Base-by-base conservation (phyloP, 2,797 vertebrate species). In the Spinibarbus caldwelli region DNA sequence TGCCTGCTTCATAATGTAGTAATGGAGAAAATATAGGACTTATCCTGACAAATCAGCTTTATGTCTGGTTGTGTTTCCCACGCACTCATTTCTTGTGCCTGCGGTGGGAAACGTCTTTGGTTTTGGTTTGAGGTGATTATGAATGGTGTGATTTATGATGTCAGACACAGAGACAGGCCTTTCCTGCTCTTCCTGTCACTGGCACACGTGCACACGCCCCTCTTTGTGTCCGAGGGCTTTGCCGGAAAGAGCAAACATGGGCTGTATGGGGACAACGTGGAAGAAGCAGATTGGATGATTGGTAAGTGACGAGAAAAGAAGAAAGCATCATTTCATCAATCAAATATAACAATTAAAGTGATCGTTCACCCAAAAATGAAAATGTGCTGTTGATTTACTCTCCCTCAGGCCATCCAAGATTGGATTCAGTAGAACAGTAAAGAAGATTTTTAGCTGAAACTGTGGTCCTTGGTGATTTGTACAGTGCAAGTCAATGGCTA, bases 201-300 rank as follows among this genome's bases (percentile, higher is more conserved):
- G 90, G 91, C 95, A 10, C 98, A 99, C 2, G 90, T 96, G 31
- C 98, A 99, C 88, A 93, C 91, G 0, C 97, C 98, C 0, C 91
- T 95, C 41, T 94, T 95, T 86, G 95, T 91, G 8, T 95, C 92
- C 0, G 84, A 95, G 6, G 88, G 81, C 21, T 99, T 99, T 86
- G 91, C 86, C 4, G 96, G 96, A 23, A 95, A 86, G 29, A 99
- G 97, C 86, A 90, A 17, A 1, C 96, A 99, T 0, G 97, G 97
- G 26, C 88, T 93, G 29, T 99, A 99, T 0, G 98, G 98, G 3
- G 98, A 99, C 88, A 97, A 97, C 19, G 87, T 98, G 0, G 96
- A 99, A 84, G 98, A 99, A 90, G 79, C 97, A 93, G 98, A 99
- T 90, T 97, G 96, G 96, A 95, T 98, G 90, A 90, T 98, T 0